Base-by-base conservation (phyloP, 2,113 vertebrate species). In the Spermophilus dauricus region DNA sequence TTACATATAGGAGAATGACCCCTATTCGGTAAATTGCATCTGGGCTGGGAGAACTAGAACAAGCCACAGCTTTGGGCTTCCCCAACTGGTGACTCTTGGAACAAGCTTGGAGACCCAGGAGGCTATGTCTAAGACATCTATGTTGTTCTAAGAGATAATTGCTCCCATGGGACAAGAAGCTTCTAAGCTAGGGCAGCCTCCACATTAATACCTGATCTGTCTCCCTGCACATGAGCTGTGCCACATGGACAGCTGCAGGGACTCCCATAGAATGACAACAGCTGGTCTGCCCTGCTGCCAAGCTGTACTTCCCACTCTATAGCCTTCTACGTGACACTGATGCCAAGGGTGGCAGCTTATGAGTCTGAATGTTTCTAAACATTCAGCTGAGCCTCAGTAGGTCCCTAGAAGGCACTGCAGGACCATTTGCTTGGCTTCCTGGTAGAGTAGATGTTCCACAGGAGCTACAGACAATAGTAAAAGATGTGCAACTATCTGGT, bases 41-140 rank as follows among this genome's bases (percentile, higher is more conserved):
- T 28, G 30, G 45, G 75, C 69, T 88, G 34, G 65, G n/a, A 92
- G 37, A 84, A 95, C 9, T 72, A 39, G 26, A 76, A 65, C 70
- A 95, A 96, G 90, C 83, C 80, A 72, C 20, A 87, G 73, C 53
- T 75, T 67, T 86, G 56, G 32, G 75, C 28, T 87, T 95, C 63
- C 73, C 61, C 51, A 82, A 83, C 13, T 13, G 63, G 91, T 24
- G 84, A 48, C 42, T 63, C 85, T 86, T 69, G 53, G 69, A 93
- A 91, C 14, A 91, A 32, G 34, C 12, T 42, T 0, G 1, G 73
- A 72, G 10, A 37, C 26, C 34, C 65, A 56, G 48, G 76, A 87
- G 63, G 67, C 53, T 48, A 56, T 14, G n/a, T 30, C 75, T 84
- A 26, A 63, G 24, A 63, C 14, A 34, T n/a, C 20, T 34, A 34